A percentile compares a stretch with the other conserved stretches of the same genome.
These are phyloP conservation scores for Amphiprion clarkii DNA, from an alignment of 2,797 vertebrate species.

Conservation along the genomic window DNA sequence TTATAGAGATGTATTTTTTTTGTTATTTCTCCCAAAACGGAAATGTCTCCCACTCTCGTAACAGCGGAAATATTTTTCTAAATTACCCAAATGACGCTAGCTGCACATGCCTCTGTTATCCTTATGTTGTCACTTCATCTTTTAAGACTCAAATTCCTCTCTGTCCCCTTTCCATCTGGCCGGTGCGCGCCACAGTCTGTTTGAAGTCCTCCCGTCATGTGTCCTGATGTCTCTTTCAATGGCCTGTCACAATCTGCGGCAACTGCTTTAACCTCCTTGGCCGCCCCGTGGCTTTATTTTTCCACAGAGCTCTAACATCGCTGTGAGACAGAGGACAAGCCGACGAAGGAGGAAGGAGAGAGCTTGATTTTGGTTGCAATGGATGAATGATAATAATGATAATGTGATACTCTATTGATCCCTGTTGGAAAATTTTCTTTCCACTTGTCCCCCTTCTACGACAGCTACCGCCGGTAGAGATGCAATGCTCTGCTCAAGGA, in stretches of 20 bases:
- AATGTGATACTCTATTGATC: constrained; percentile 64
- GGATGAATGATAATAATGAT: constrained; percentile 49
- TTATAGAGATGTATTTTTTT: background rate
- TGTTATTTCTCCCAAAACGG: background rate
- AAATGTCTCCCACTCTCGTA: background rate
- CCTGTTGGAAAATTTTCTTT: constrained; percentile 50
- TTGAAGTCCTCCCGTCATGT: constrained; percentile 18
- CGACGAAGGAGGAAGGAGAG: constrained; percentile 13
- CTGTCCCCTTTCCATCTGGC: constrained; percentile 2
- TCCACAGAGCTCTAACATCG: constrained; percentile 2
- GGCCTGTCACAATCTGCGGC: constrained; percentile 44
- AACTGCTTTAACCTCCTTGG: constrained; percentile 32
- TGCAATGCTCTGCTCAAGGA: constrained; percentile 63
- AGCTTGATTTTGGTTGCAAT: constrained; percentile 32
- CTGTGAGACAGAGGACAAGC: constrained; percentile 36
- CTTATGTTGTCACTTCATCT: background rate
- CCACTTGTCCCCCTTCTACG: constrained; percentile 34
- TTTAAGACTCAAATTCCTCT: background rate
- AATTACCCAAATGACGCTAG: background rate
- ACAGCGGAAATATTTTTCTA: background rate
- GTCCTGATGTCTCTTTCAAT: constrained; percentile 38
- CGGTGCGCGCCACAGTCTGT: background rate
- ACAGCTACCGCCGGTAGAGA: constrained; percentile 42
- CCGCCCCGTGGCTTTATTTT: constrained; percentile 24
- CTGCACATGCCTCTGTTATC: background rate